Base-by-base conservation (phyloP, 2,113 vertebrate species). In the Beaufortia kweichowensis region DNA sequence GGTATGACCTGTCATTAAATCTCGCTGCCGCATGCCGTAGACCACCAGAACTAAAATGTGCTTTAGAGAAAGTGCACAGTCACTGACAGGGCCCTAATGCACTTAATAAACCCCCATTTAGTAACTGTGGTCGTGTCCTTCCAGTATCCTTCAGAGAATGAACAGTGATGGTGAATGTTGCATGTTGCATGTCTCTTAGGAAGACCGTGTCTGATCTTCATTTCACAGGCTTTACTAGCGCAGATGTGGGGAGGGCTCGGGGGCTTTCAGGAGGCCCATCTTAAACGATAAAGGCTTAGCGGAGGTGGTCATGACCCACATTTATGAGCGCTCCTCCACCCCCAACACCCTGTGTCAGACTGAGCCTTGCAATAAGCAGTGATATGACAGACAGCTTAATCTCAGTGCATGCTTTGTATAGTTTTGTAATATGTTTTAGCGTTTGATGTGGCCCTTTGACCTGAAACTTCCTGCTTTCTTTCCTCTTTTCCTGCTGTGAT, bases 1-100 rank as follows among this genome's bases (percentile, higher is more conserved):
- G 96, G 96, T 98, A 98, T 89, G 89, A 79, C 65, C 28, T 56
- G 41, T 62, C 48, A 69, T 64, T 71, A 69, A 15, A 61, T 24
- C 43, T 48, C 64, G 56, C 59, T 43, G 55, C 59, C 4, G 72
- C 78, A 81, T 78, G 77, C 67, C 35, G 55, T 39, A 67, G 74
- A 66, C 62, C 28, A 17, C 75, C 28, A 23, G 33, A 60, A 11
- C 31, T 33, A 33, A 26, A 64, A 23, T 35, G 15, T 1, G 6
- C 26, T 24, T 55, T 9, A 61, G 24, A 29, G 64, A 59, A 17
- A n/a, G 39, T 28, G 33, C 21, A 24, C 23, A 48, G 15, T 33
- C 48, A 53, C 5, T 53, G 19, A 59, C 21, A 60, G 46, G 11
- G 4, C 31, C 33, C 12, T 4, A 74, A 28, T 61, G 28, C 50